These are phyloP conservation scores for Larimichthys polyactis DNA, from an alignment of 2,113 vertebrate genomes.

Conservation along the genomic window DNA sequence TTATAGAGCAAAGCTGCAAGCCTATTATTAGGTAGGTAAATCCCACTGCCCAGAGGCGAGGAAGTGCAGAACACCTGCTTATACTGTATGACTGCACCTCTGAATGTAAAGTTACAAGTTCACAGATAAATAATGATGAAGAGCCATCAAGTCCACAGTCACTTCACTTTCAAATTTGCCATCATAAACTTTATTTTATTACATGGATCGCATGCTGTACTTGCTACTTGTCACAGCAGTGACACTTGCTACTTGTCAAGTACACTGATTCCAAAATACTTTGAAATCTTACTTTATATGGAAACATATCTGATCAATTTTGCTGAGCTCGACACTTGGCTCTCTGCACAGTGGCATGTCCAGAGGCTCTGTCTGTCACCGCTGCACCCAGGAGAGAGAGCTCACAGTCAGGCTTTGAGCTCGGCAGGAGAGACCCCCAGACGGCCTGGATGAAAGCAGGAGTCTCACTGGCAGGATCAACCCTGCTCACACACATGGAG, in stretches of 20 bases:
- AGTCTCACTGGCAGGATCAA: conserved; percentile 12
- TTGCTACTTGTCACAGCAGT: neutral
- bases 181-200: neutral
- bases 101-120: neutral
- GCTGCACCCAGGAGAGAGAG: conserved; percentile 10
- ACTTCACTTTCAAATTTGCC: neutral
- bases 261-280: neutral
- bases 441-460: conserved; percentile 22
- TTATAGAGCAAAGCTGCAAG: neutral
- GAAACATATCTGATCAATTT: neutral
- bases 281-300: neutral
- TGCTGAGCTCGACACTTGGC: neutral
- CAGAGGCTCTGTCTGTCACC: conserved; percentile 3
- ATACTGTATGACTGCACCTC: neutral
- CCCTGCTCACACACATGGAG: neutral
- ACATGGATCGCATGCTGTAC: too few relatives aligned
- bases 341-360: neutral
- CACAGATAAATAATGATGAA: neutral
- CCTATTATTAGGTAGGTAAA: neutral
- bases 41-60: neutral
- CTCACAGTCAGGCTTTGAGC: conserved; percentile 19
- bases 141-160: neutral
- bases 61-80: neutral
- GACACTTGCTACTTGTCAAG: neutral
- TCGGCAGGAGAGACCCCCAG: neutral